Evolutionary conservation across 2,888 invertebrate species (phyloP).

Genomic region (Nymphalis polychloros): DNA sequence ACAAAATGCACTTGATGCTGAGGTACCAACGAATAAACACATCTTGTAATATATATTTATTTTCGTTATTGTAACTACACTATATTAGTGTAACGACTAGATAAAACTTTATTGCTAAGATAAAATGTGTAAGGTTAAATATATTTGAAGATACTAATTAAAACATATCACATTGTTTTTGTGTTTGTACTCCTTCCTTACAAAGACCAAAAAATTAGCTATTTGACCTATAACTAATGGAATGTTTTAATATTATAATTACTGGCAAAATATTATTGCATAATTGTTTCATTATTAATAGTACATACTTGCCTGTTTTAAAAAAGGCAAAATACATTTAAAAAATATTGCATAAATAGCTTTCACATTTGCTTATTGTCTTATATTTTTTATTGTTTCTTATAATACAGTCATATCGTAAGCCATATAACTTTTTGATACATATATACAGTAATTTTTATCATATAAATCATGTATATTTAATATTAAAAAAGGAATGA

Average conservation of each 20-base stretch:
- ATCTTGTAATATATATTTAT: slow-evolving; percentile 32
- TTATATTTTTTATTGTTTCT: not conserved
- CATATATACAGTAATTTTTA: not conserved
- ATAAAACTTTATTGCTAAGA: slow-evolving; percentile 51
- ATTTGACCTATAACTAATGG: slow-evolving; percentile 4
- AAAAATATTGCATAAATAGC: slow-evolving; percentile 2
- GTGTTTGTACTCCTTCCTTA: slow-evolving; percentile 40
- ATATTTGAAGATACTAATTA: slow-evolving; percentile 58
- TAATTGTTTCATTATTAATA: slow-evolving; percentile 1
- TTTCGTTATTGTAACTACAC: slow-evolving; percentile 65
- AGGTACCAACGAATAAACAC: slow-evolving; percentile 23
- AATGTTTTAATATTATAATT: slow-evolving; percentile 2
- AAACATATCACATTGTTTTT: slow-evolving; percentile 54
- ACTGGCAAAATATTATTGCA: slow-evolving; percentile 13
- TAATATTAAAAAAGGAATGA: slow-evolving; percentile 17
- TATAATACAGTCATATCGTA: not conserved
- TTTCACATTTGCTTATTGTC: not conserved
- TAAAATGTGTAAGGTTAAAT: slow-evolving; percentile 55
- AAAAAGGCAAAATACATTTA: no score
- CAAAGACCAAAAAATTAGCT: not conserved
- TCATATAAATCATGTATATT: not conserved
- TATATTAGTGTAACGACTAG: slow-evolving; percentile 79
- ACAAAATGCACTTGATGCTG: not conserved
- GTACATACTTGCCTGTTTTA: not conserved
- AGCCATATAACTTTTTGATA: not conserved